Conservation (phyloP, 2,888 invertebrate species). For the Helobdella robusta region DNA sequence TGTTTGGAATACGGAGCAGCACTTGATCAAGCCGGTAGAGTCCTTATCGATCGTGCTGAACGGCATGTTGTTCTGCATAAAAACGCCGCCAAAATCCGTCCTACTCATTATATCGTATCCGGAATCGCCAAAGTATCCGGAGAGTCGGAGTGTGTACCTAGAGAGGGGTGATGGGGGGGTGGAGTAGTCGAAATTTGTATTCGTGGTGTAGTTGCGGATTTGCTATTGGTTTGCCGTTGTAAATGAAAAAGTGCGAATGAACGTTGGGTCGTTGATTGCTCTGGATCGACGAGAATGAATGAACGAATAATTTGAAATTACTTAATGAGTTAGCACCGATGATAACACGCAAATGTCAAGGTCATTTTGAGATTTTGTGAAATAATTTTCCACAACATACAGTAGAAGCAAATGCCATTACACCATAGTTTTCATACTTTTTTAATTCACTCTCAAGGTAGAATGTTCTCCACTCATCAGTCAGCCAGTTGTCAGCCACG, state of each 20-base stretch:
- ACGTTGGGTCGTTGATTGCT: no score
- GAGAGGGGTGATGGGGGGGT: no score
- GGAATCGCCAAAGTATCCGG: neutral
- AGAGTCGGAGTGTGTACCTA: neutral
- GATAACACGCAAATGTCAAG: no score
- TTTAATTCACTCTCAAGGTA: neutral
- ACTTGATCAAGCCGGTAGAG: neutral
- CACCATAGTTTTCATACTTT: neutral
- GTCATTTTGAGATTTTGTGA: no score
- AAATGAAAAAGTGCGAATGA: no score
- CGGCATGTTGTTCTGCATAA: neutral
- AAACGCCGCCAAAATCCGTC: neutral
- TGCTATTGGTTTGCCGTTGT: no score
- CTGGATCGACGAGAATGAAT: no score
- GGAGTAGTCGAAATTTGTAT: no score
- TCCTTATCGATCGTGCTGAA: neutral
- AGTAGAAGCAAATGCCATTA: neutral
- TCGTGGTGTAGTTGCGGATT: no score
- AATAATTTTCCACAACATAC: no score
- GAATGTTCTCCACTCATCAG: neutral
- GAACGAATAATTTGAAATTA: no score
- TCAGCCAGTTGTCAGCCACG: neutral
- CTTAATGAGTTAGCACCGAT: no score
- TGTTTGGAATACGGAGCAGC: neutral
- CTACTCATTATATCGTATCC: neutral